Evolutionary conservation across 2,113 vertebrate species (phyloP).

Genomic region (Myiagra hebetior): DNA sequence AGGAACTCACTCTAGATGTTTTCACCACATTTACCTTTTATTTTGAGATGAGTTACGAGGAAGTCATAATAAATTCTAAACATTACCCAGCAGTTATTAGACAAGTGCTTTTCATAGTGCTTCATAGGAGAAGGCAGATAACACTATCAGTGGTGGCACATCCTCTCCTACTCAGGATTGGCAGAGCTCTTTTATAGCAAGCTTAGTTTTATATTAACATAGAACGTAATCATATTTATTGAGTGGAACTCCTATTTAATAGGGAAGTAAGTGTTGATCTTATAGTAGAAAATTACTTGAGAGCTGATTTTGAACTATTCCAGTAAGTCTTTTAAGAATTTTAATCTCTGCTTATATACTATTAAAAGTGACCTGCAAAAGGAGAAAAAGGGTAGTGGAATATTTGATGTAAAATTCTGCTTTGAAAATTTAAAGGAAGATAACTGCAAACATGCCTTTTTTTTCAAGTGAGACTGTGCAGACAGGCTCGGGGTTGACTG

Average conservation of each 20-base stretch:
- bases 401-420: not conserved
- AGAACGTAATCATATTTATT: not conserved
- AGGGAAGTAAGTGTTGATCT: not conserved
- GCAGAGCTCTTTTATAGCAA: not conserved
- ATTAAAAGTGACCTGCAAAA: constrained; percentile 34
- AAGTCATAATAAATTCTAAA: not conserved
- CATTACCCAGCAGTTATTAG: not conserved
- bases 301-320: not conserved
- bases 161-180: not conserved
- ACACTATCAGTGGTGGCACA: not conserved
- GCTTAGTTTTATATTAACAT: not conserved
- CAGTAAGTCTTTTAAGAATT: not conserved
- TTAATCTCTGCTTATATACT: not conserved
- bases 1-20: not conserved
- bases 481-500: not conserved
- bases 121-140: not conserved
- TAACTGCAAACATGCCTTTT: not conserved
- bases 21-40: not conserved
- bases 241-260: not conserved
- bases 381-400: not conserved
- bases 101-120: not conserved
- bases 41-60: not conserved
- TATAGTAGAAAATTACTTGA: not conserved
- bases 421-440: not conserved
- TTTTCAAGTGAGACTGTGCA: not conserved